Percentiles rank a stretch among this genome's conserved stretches.
Conservation (phyloP, 1,140 invertebrate genomes). For the Elymnias hypermnestra region DNA sequence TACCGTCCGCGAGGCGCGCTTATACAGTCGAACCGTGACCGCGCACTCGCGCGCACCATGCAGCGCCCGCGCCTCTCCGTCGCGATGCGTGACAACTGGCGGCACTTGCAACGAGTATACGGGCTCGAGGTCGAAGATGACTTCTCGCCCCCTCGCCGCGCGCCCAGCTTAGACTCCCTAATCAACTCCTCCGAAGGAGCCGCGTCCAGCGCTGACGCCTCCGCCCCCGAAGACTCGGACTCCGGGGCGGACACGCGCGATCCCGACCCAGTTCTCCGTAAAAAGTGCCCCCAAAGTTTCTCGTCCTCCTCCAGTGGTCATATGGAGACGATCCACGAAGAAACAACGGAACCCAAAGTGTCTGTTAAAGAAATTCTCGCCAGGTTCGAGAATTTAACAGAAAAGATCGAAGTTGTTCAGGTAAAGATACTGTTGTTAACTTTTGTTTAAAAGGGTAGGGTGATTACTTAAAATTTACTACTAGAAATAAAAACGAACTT, state of each 20-base stretch:
- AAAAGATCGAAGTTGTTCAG: constrained; percentile 53
- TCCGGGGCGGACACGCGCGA: constrained; percentile 71
- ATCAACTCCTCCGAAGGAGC: constrained; percentile 79
- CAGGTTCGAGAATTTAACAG: constrained; percentile 84
- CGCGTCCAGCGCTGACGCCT: constrained; percentile 72
- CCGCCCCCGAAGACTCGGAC: constrained; percentile 75
- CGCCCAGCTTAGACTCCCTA: constrained; percentile 79
- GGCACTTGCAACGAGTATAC: constrained; percentile 62
- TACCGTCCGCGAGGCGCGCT: constrained; percentile 15
- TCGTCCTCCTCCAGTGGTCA: constrained; percentile 78
- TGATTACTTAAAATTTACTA: no score
- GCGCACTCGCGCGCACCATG: constrained; percentile 67
- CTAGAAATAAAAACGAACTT: no score
- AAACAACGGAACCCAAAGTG: constrained; percentile 83
- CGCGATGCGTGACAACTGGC: constrained; percentile 71
- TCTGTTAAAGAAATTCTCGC: constrained; percentile 88
- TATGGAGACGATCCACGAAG: constrained; percentile 89
- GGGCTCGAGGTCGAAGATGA: constrained; percentile 76
- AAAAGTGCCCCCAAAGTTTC: constrained; percentile 70
- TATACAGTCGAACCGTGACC: constrained; percentile 45
- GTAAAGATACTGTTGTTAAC: no score
- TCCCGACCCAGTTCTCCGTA: constrained; percentile 43
- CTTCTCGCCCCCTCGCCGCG: constrained; percentile 52
- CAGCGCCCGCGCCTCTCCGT: constrained; percentile 62
- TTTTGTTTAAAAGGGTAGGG: no score